Evolutionary conservation across 2,888 invertebrate species (phyloP).

Genomic region (Platynereis dumerilii): DNA sequence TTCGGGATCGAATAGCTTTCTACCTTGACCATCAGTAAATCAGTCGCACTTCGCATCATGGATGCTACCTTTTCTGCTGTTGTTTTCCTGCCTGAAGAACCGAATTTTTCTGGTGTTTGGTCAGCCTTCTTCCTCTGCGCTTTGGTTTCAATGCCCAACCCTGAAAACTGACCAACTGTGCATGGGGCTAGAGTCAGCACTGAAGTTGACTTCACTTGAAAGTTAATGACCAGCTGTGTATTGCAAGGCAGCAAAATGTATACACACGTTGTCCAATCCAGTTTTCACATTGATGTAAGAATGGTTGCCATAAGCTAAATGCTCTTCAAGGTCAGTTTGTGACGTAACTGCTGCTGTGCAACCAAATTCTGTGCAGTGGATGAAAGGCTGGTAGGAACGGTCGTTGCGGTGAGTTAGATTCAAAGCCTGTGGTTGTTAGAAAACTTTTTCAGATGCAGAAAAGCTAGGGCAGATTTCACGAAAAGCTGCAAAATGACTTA

Average conservation of each 20-base stretch:
- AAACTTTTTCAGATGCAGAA: neutral
- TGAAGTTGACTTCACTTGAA: too few species aligned
- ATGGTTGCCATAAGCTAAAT: slow-evolving; percentile 4
- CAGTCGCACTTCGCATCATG: slow-evolving; percentile 6
- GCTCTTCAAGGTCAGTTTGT: slow-evolving; percentile 4
- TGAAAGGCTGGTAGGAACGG: slow-evolving; percentile 8
- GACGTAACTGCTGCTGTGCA: slow-evolving; percentile 1
- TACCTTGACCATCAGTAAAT: slow-evolving; percentile 9
- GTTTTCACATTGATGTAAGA: slow-evolving; percentile 1
- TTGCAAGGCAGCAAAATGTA: neutral
- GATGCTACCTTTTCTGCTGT: slow-evolving; percentile 4
- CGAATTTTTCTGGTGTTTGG: neutral
- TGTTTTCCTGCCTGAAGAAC: slow-evolving; percentile 1
- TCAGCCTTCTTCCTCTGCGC: too few species aligned
- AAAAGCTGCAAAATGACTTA: too few species aligned
- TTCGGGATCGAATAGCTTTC: slow-evolving; percentile 2
- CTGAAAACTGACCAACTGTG: too few species aligned
- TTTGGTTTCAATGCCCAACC: too few species aligned
- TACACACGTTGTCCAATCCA: slow-evolving; percentile 4
- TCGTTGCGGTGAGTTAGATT: neutral
- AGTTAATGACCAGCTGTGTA: slow-evolving; percentile 5
- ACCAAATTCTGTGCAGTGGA: slow-evolving; percentile 9
- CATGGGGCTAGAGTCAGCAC: too few species aligned
- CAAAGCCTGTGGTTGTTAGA: slow-evolving; percentile 4
- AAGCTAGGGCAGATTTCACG: too few species aligned